Evolutionary conservation across 2,888 invertebrate genomes (phyloP).

Genomic region (Oxyteleia sp.): DNA sequence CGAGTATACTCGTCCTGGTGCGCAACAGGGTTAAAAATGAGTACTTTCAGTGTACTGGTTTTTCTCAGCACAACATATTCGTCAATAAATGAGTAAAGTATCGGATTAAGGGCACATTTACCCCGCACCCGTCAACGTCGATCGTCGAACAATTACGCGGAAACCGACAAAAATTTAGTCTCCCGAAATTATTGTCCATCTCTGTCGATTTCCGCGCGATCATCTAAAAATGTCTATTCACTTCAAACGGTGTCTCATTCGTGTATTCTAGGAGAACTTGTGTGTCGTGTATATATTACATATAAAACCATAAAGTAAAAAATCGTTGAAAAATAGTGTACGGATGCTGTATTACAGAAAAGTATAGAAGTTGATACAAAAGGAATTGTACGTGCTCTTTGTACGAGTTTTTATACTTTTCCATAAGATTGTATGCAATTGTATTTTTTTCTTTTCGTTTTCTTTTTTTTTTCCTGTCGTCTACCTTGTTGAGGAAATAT

Average conservation of each 20-base stretch:
- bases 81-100: too few species aligned
- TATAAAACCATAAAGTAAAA: slow-evolving; percentile 69
- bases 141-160: slow-evolving; percentile 45
- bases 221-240: slow-evolving; percentile 30
- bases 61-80: too few species aligned
- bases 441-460: too few species aligned
- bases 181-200: slow-evolving; percentile 62
- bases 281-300: slow-evolving; percentile 62
- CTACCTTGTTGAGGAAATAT: slow-evolving; percentile 42
- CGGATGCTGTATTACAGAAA: slow-evolving; percentile 48
- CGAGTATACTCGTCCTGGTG: too few species aligned
- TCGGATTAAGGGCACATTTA: slow-evolving; percentile 3
- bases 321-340: slow-evolving; percentile 63
- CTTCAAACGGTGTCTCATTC: slow-evolving; percentile 25
- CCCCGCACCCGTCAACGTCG: slow-evolving; percentile 16
- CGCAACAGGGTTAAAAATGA: too few species aligned
- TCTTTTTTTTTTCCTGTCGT: slow-evolving; percentile 1
- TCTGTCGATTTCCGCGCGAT: slow-evolving; percentile 58
- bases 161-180: slow-evolving; percentile 61
- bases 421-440: slow-evolving; percentile 23
- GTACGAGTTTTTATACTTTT: slow-evolving; percentile 52
- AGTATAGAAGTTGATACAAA: slow-evolving; percentile 62
- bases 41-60: too few species aligned
- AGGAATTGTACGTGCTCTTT: slow-evolving; percentile 44
- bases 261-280: slow-evolving; percentile 45